Percentiles rank a stretch among this genome's conserved stretches.
Evolutionary conservation across 2,113 vertebrate species (phyloP).

Genomic region (Grallaria varia): DNA sequence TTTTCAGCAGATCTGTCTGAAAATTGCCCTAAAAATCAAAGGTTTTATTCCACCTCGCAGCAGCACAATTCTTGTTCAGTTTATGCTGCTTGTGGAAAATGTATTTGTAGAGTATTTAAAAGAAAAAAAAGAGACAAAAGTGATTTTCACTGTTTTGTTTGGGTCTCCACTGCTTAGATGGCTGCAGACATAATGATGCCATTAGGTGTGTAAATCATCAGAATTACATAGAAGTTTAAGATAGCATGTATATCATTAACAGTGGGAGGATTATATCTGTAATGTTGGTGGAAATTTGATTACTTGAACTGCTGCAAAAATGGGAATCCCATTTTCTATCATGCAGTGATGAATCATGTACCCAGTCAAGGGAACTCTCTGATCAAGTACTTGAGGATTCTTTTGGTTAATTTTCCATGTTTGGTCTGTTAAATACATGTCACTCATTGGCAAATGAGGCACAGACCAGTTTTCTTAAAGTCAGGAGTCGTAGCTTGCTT

Average conservation of each 20-base stretch:
- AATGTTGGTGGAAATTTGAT: background rate
- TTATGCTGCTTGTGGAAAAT: background rate
- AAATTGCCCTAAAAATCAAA: background rate
- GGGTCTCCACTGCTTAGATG: background rate
- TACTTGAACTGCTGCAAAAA: background rate
- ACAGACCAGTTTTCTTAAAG: background rate
- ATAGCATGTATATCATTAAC: background rate
- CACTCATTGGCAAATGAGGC: background rate
- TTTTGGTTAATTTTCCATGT: background rate
- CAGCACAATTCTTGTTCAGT: background rate
- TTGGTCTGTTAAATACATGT: background rate
- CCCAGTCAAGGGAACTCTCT: background rate
- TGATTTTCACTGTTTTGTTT: background rate
- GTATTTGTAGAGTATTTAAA: background rate
- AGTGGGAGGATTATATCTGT: background rate
- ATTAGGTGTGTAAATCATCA: background rate
- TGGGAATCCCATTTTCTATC: accelerated
- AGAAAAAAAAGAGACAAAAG: background rate
- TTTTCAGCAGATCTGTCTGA: background rate
- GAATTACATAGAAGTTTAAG: background rate
- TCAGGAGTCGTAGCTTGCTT: background rate
- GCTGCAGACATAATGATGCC: background rate
- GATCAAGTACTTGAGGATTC: background rate
- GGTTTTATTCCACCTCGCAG: background rate
- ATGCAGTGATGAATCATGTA: accelerated